phyloP scores from a whole-genome alignment of 2,888 invertebrate species.

The Tridacna gigas region DNA sequence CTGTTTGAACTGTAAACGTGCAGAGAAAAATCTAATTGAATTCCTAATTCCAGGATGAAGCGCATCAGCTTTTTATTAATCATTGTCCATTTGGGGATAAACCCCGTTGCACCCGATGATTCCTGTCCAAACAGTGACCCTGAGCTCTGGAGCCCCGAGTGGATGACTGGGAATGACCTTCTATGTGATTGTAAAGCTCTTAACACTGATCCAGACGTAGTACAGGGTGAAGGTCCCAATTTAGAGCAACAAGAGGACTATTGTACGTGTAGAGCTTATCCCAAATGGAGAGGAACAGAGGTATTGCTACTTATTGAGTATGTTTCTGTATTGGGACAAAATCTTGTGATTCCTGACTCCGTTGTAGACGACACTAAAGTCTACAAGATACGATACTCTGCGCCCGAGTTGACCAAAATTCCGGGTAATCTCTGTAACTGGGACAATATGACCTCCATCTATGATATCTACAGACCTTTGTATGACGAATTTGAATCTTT shows the following conservation, averaged over 20 bases:
- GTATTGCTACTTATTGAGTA: constrained; percentile 33
- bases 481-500: constrained; percentile 18
- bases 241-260: constrained; percentile 8
- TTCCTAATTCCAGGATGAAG: too few relatives aligned
- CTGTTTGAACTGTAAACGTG: too few relatives aligned
- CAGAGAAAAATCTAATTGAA: too few relatives aligned
- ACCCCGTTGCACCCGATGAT: too few relatives aligned
- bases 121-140: constrained; percentile 11
- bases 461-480: neutral
- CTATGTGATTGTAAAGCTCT: neutral
- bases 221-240: neutral
- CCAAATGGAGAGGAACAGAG: constrained; percentile 23
- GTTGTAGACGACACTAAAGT: neutral
- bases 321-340: constrained; percentile 32
- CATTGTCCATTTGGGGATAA: too few relatives aligned
- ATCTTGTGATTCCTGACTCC: constrained; percentile 8
- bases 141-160: constrained; percentile 2
- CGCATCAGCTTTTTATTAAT: too few relatives aligned
- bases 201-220: neutral
- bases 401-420: constrained; percentile 32
- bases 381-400: constrained; percentile 19
- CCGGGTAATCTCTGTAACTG: constrained; percentile 46
- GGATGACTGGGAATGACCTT: constrained; percentile 14
- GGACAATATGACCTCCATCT: constrained; percentile 21
- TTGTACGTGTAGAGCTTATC: constrained; percentile 29